Conservation (phyloP, 2,113 vertebrate species). For the Crypturellus undulatus region DNA sequence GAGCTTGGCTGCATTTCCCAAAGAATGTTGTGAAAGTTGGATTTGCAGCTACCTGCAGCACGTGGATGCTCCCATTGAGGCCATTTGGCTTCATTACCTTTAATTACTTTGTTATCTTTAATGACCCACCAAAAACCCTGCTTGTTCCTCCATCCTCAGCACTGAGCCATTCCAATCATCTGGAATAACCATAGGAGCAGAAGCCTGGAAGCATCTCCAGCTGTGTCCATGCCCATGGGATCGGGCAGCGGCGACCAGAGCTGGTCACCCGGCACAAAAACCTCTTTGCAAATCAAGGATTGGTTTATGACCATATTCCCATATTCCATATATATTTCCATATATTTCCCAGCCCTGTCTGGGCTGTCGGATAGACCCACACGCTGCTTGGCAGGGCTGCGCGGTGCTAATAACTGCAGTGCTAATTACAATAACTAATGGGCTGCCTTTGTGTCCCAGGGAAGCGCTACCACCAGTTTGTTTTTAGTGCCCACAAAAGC, state of each 20-base stretch:
- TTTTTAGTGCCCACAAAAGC: fast-evolving
- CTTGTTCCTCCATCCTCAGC: neutral
- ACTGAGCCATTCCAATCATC: neutral
- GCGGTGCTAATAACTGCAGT: neutral
- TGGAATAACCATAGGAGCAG: neutral
- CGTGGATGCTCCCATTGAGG: neutral
- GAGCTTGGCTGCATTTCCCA: neutral
- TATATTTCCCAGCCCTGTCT: too few relatives aligned
- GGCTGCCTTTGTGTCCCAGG: neutral
- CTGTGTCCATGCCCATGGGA: neutral
- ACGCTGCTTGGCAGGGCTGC: neutral
- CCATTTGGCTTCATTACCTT: neutral
- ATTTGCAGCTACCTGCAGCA: neutral
- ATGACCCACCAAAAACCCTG: neutral
- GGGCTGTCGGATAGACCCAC: too few relatives aligned
- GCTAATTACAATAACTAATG: neutral
- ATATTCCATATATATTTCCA: too few relatives aligned
- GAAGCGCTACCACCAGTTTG: neutral
- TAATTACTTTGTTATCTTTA: neutral
- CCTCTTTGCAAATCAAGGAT: neutral
- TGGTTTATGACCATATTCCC: too few relatives aligned
- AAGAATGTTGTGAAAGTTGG: neutral
- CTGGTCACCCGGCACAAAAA: neutral
- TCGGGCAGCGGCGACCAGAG: neutral
- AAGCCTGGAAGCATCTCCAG: neutral